Percentiles rank a stretch among this genome's conserved stretches.
phyloP scores from a whole-genome alignment of 2,797 vertebrate genomes.

The Protonibea diacanthus region DNA sequence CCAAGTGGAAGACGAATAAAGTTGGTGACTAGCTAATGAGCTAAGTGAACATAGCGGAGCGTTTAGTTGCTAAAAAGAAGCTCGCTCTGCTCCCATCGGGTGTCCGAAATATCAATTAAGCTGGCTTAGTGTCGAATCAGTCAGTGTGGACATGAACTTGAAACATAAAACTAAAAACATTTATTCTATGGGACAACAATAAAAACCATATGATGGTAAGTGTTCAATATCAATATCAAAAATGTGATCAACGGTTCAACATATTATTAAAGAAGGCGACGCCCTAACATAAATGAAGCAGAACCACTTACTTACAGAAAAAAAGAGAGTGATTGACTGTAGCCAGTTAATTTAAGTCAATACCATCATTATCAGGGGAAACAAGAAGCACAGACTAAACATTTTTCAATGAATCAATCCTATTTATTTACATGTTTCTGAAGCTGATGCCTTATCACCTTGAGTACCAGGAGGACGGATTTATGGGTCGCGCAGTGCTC shows the following conservation, averaged over 20 bases:
- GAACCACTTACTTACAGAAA: background rate
- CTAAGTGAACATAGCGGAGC: background rate
- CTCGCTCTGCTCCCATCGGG: background rate
- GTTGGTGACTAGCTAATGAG: background rate
- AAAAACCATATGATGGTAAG: background rate
- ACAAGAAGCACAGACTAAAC: background rate
- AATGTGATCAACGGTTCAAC: background rate
- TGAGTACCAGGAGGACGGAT: slow-evolving; percentile 20
- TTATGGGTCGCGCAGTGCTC: slow-evolving; percentile 27
- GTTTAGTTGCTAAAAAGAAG: background rate
- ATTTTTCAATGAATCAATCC: background rate
- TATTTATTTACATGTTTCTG: slow-evolving; percentile 21
- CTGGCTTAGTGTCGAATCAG: too few species aligned
- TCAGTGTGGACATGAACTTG: background rate
- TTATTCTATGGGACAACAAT: too few species aligned
- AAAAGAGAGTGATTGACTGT: background rate
- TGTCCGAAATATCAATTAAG: background rate
- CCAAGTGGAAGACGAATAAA: background rate
- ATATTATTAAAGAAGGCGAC: background rate
- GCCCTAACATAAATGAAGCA: background rate
- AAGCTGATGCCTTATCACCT: slow-evolving; percentile 19
- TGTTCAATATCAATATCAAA: background rate
- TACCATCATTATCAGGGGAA: background rate
- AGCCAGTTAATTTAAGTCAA: background rate
- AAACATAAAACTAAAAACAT: background rate